Evolutionary conservation across 2,797 vertebrate genomes (phyloP), one percentile per base, ranked within the genome.

Genomic region (Enteromius viviparus): DNA sequence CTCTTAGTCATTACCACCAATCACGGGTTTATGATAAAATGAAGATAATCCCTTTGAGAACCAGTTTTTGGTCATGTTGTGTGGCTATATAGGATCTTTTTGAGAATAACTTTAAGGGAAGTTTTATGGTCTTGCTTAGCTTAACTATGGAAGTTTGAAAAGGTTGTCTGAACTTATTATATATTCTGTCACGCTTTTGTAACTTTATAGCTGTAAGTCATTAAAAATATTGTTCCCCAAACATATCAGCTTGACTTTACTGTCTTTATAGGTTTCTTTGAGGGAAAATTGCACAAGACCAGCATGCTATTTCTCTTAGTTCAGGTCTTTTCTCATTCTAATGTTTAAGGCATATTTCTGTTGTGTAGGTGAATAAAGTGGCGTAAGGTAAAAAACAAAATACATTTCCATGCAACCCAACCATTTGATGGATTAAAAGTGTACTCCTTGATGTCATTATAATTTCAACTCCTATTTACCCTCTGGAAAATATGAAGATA

Each of bases 401-500:
- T 37, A 74, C 11, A 70, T 82, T 58, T 70, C 37, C 23, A 40
- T 23, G n/a, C 42, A 32, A 34, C 1, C 0, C 9, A 47, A 80
- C 21, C 47, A 1, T 62, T 78, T 62, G 40, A 32, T 70, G 14
- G 29, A 58, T 76, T 60, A 51, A 65, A 51, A 51, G 45, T 32
- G 9, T 32, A 70, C 17, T 29, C 62, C 21, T 45, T 77, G 17
- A 70, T 82, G 77, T 79, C 78, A 53, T 37, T 70, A 60, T 70
- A 37, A 45, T 42, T 47, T 70, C 37, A 47, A n/a, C 49, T 72
- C 71, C n/a, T 66, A 47, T 81, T 81, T 72, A 71, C 29, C 60
- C 84, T 53, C 75, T 88, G 87, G 82, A 85, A 87, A 88, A 82
- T 85, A 79, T 89, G 79, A 79, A 84, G 78, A 53, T 82, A 79